Evolutionary conservation across 1,140 invertebrate species (phyloP), one percentile per base, ranked within the genome.

Genomic region (Sarcophaga bullata): DNA sequence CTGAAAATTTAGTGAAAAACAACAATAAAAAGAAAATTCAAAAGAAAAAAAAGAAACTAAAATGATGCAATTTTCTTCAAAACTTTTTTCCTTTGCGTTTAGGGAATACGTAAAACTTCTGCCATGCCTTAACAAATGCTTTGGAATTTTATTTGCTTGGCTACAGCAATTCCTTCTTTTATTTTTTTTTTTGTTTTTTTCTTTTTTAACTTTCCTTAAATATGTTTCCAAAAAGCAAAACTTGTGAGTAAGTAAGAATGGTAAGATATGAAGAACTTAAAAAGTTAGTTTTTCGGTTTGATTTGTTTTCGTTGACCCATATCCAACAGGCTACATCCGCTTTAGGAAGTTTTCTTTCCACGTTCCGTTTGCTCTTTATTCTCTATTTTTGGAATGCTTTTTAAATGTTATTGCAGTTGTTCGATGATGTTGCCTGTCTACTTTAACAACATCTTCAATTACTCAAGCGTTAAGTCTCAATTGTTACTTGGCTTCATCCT

Each of bases 391-490:
- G 15, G 15, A 10, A 72, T 11, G 17, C 25, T 37, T 37, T 37
- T 37, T 37, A 37, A 72, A 72, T 25, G 37, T 25, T 78, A 50
- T 75, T 47, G 8, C n/a, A 6, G 68, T 73, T 78, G 48, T 78
- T 52, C 75, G 50, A 78, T 78, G 50, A 78, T 78, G 75, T 78
- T 78, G 19, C 75, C 6, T 78, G 75, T 78, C 75, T 50, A 17
- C 75, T 19, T 50, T 50, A 78, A 78, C 75, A 78, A 78, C 48
- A 78, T 50, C 75, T 78, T 78, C 75, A 78, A 78, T 78, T 78
- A 78, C 75, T 78, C 75, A 78, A 78, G 75, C 75, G 75, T 78
- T 78, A 78, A 78, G 75, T 78, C 75, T 78, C 75, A 78, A 78
- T 78, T 78, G 75, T 52, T 78, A 50, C 62, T 58, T n/a, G 3